These are phyloP conservation scores for Augochlorella aurata DNA, from an alignment of 2,888 invertebrate genomes.

Conservation along the genomic window DNA sequence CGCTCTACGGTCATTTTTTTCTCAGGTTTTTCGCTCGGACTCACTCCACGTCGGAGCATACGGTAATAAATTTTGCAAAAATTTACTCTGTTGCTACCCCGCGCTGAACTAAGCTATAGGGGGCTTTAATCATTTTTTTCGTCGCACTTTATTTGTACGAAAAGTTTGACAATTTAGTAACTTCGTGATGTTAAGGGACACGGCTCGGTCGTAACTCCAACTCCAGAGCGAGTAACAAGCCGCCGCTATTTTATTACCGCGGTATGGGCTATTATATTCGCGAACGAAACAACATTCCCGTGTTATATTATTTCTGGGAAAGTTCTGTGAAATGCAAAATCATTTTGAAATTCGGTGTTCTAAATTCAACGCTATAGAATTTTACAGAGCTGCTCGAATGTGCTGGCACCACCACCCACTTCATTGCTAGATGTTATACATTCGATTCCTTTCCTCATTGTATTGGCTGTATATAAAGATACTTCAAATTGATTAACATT, in stretches of 20 bases:
- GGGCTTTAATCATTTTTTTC: not conserved
- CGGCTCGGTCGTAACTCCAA: not conserved
- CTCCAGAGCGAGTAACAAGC: not conserved
- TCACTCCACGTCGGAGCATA: not conserved
- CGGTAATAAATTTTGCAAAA: conserved; percentile 19
- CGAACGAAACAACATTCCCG: not conserved
- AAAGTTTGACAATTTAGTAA: not conserved
- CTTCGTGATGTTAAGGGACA: not conserved
- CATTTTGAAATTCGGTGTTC: too few species aligned
- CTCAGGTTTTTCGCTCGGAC: not conserved
- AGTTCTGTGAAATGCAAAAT: too few species aligned
- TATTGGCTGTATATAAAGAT: too few species aligned
- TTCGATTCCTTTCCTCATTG: too few species aligned
- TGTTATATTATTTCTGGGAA: not conserved
- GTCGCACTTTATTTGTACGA: not conserved
- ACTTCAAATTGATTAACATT: too few species aligned
- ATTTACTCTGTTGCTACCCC: not conserved
- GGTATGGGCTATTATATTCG: not conserved
- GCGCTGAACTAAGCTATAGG: not conserved
- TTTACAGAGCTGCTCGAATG: too few species aligned
- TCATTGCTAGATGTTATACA: too few species aligned
- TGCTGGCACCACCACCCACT: too few species aligned
- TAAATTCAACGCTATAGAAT: too few species aligned
- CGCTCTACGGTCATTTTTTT: not conserved
- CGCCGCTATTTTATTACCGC: not conserved